Base-by-base conservation (phyloP, 2,888 invertebrate genomes). In the Drosophila mimica region DNA sequence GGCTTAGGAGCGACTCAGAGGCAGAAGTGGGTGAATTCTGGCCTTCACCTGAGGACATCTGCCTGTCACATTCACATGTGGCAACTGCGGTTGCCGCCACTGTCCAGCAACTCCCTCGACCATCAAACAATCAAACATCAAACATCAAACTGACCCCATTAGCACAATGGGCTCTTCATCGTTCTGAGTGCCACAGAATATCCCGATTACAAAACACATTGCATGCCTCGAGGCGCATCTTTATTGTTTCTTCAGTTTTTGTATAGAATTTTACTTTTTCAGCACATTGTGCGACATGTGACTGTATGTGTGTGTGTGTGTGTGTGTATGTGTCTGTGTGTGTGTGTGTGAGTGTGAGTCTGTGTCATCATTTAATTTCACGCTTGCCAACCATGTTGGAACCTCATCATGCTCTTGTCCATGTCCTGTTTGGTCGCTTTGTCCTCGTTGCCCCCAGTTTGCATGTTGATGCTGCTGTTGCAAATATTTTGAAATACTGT, bases 361-460 rank as follows among this genome's bases (percentile, higher is more conserved):
- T 40, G 54, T 54, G 49, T 20, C 28, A 52, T 75, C 83, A 77
- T 82, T 77, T 80, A 69, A 82, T 75, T 82, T 85, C 72, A 70
- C 70, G 85, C 82, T 69, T 65, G 56, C 68, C 70, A 78, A 62
- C 79, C 70, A 59, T 67, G 28, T n/a, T 58, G 51, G 4, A 15
- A 25, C 30, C 30, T 28, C 34, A 49, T 54, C 36, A 28, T 46
- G 31, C n/a, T 1, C 28, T 17, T 36, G 13, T 6, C 46, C 46
- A 46, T 46, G n/a, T 13, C 20, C 46, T 7, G 46, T 25, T 15
- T 25, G 46, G 46, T 46, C 46, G 46, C 46, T 4, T 46, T 46
- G 20, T 25, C 46, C 7, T 20, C 20, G 7, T 4, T 38, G n/a
- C n/a, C 70, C 15, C 25, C n/a, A 34, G 17, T 28, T 30, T 38